These are phyloP conservation scores for Centruroides vittatus DNA, from an alignment of 1,140 invertebrate genomes.

Conservation along the genomic window DNA sequence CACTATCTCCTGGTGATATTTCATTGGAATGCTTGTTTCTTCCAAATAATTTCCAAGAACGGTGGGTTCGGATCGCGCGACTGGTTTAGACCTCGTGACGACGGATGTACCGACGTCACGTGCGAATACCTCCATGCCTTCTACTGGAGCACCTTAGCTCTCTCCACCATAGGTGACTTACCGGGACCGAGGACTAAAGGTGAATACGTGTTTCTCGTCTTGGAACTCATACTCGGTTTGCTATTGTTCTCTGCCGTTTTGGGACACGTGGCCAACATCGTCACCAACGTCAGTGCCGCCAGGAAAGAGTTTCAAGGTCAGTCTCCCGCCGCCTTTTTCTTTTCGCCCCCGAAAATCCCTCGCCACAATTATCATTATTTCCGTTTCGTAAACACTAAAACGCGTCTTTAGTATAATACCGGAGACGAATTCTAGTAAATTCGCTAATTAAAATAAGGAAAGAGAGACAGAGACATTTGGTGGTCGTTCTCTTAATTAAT, in stretches of 20 bases:
- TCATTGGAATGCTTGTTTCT: slow-evolving; percentile 98
- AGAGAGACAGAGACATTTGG: no score
- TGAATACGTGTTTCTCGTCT: slow-evolving; percentile 80
- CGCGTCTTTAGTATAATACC: no score
- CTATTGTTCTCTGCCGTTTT: slow-evolving; percentile 73
- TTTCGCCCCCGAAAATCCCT: no score
- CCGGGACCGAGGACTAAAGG: slow-evolving; percentile 62
- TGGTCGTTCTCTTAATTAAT: no score
- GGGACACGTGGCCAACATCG: slow-evolving; percentile 88
- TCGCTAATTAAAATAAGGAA: no score
- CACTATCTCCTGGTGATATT: slow-evolving; percentile 96
- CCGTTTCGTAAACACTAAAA: no score
- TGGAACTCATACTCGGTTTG: slow-evolving; percentile 75
- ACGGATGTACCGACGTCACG: slow-evolving; percentile 65
- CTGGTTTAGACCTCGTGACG: slow-evolving; percentile 49
- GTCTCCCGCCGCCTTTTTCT: no score
- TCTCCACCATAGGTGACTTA: slow-evolving; percentile 67
- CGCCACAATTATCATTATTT: no score
- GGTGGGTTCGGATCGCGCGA: slow-evolving; percentile 81
- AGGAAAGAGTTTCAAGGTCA: slow-evolving; percentile 92
- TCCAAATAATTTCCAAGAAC: slow-evolving; percentile 88
- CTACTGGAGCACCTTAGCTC: slow-evolving; percentile 91
- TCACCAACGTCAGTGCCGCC: slow-evolving; percentile 83
- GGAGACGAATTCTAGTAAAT: no score
- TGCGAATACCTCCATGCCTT: slow-evolving; percentile 94